Evolutionary conservation across 1,140 invertebrate species (phyloP).

Genomic region (Listronotus oregonensis): DNA sequence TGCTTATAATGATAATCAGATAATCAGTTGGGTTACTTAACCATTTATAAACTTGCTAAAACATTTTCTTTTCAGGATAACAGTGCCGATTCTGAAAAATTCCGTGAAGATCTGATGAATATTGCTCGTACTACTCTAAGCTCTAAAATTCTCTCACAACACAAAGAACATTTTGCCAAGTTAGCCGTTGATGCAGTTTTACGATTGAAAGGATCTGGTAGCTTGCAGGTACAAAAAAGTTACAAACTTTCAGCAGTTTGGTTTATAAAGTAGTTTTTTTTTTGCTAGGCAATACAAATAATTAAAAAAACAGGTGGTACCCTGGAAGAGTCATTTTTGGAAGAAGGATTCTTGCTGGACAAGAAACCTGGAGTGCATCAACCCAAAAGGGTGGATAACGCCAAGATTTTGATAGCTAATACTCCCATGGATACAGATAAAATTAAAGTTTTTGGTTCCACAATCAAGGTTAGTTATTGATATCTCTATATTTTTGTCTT

Average conservation of each 20-base stretch:
- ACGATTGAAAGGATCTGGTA: conserved; percentile 92
- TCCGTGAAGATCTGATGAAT: conserved; percentile 90
- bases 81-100: conserved; percentile 76
- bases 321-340: conserved; percentile 93
- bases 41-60: too few relatives aligned
- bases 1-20: too few relatives aligned
- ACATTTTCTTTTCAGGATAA: conserved; percentile 72
- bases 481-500: too few relatives aligned
- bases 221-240: conserved; percentile 61
- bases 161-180: conserved; percentile 96
- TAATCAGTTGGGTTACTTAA: too few relatives aligned
- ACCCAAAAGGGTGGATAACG: conserved; percentile 88
- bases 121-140: conserved; percentile 97
- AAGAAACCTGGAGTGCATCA: conserved; percentile 93
- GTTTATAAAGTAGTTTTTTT: background rate
- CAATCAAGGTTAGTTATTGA: conserved; percentile 77
- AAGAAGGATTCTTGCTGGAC: conserved; percentile 97
- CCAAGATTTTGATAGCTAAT: conserved; percentile 98
- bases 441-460: conserved; percentile 99
- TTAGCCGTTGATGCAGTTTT: conserved; percentile 95
- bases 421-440: conserved; percentile 99
- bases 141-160: conserved; percentile 97
- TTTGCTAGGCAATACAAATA: conserved; percentile 32
- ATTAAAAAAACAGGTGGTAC: conserved; percentile 74
- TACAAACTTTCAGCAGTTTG: too few relatives aligned